Evolutionary conservation across 1,140 invertebrate species (phyloP).

Genomic region (Anagrus nilaparvatae): DNA sequence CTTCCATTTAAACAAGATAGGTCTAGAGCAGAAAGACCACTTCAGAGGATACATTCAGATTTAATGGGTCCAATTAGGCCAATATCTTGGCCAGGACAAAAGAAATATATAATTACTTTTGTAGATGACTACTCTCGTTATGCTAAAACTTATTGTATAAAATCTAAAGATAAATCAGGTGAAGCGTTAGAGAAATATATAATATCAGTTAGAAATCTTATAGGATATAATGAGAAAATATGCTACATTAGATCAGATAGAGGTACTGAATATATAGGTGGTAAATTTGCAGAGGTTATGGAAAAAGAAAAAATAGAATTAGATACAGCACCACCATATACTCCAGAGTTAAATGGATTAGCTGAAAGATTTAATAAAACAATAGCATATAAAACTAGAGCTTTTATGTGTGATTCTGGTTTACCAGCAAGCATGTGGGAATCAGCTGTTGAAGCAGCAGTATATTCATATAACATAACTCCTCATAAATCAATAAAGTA

Average conservation of each 20-base stretch:
- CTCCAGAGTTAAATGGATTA: too few relatives aligned
- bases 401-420: too few relatives aligned
- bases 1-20: slow-evolving; percentile 16
- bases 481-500: too few relatives aligned
- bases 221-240: slow-evolving; percentile 15
- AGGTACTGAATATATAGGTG: slow-evolving; percentile 15
- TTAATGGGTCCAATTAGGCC: slow-evolving; percentile 18
- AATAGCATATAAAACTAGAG: too few relatives aligned
- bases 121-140: slow-evolving; percentile 14
- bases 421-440: too few relatives aligned
- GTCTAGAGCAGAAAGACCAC: slow-evolving; percentile 11
- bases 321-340: too few relatives aligned
- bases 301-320: slow-evolving; percentile 17
- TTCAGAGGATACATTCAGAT: slow-evolving; percentile 12
- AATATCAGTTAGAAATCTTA: slow-evolving; percentile 10
- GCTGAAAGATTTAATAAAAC: too few relatives aligned
- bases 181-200: slow-evolving; percentile 9
- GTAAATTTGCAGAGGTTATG: slow-evolving; percentile 15
- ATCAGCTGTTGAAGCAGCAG: too few relatives aligned
- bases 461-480: too few relatives aligned
- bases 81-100: slow-evolving; percentile 5
- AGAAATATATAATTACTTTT: slow-evolving; percentile 12
- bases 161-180: slow-evolving; percentile 14
- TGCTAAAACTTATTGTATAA: slow-evolving; percentile 10
- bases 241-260: slow-evolving; percentile 16